These are phyloP conservation scores for Sebastes vulpes DNA, from an alignment of 2,797 vertebrate species.

Conservation along the genomic window DNA sequence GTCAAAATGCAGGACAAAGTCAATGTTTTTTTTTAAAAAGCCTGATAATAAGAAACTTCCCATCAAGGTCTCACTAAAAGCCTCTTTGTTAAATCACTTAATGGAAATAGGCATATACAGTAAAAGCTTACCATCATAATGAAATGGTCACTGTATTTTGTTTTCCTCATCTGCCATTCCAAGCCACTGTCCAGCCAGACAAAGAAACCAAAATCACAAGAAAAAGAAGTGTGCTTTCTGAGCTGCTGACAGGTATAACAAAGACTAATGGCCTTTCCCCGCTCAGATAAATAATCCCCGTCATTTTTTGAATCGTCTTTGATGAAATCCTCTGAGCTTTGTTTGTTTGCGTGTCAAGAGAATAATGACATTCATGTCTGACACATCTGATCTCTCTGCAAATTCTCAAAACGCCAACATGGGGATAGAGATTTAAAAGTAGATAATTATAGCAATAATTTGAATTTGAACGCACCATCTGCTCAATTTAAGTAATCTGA, in stretches of 20 bases:
- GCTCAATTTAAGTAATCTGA: neutral
- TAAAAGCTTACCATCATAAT: conserved; percentile 29
- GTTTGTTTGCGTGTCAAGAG: conserved; percentile 18
- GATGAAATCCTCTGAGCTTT: conserved; percentile 38
- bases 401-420: conserved; percentile 10
- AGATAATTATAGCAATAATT: neutral
- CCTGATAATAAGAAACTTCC: neutral
- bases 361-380: conserved; percentile 32
- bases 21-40: neutral
- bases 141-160: conserved; percentile 5
- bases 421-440: neutral
- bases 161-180: conserved; percentile 4
- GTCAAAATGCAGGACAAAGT: neutral
- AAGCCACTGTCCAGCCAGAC: neutral
- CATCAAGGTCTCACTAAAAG: conserved; percentile 8
- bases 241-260: conserved; percentile 57
- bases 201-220: neutral
- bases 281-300: conserved; percentile 35
- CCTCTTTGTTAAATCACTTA: conserved; percentile 19
- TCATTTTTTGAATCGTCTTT: conserved; percentile 29
- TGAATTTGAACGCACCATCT: neutral
- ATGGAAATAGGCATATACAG: conserved; percentile 17
- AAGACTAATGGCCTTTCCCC: conserved; percentile 55
- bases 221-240: conserved; percentile 1
- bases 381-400: conserved; percentile 22